phyloP scores from a whole-genome alignment of 2,797 vertebrate species.

The Labeo calbasu region DNA sequence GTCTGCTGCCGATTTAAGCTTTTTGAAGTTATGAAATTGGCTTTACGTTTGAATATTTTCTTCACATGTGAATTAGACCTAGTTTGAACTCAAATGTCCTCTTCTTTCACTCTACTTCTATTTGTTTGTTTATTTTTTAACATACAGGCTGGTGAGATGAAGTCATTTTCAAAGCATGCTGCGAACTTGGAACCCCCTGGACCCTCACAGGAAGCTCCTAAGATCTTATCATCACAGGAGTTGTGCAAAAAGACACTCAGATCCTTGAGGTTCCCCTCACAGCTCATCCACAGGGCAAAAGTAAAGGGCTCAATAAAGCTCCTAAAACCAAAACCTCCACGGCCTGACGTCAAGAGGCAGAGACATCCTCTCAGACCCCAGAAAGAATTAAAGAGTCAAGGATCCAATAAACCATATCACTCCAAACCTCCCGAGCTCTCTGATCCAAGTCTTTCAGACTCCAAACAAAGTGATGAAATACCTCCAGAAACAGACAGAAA shows the following conservation, averaged over 20 bases:
- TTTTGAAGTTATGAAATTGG: neutral
- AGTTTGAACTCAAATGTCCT: neutral
- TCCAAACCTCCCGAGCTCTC: slow-evolving; percentile 35
- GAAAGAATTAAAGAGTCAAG: slow-evolving; percentile 32
- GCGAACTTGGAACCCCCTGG: slow-evolving; percentile 64
- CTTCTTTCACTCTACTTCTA: neutral
- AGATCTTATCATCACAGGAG: neutral
- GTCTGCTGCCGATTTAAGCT: neutral
- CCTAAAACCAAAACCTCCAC: neutral
- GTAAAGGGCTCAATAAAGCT: neutral
- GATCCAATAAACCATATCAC: neutral
- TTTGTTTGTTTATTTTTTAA: slow-evolving; percentile 12
- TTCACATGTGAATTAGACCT: neutral
- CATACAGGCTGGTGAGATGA: slow-evolving; percentile 43
- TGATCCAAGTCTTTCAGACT: slow-evolving; percentile 37
- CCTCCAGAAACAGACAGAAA: slow-evolving; percentile 20
- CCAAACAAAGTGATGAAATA: neutral
- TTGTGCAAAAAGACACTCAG: slow-evolving; percentile 23
- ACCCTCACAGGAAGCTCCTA: slow-evolving; percentile 46
- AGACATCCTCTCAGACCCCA: neutral
- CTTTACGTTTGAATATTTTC: slow-evolving; percentile 5
- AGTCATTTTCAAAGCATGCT: slow-evolving; percentile 4
- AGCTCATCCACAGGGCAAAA: neutral
- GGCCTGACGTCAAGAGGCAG: neutral
- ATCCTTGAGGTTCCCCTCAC: neutral